Percentiles rank a stretch among this genome's conserved stretches.
Conservation (phyloP, 2,113 vertebrate genomes). For the Mystacornis crossleyi region DNA sequence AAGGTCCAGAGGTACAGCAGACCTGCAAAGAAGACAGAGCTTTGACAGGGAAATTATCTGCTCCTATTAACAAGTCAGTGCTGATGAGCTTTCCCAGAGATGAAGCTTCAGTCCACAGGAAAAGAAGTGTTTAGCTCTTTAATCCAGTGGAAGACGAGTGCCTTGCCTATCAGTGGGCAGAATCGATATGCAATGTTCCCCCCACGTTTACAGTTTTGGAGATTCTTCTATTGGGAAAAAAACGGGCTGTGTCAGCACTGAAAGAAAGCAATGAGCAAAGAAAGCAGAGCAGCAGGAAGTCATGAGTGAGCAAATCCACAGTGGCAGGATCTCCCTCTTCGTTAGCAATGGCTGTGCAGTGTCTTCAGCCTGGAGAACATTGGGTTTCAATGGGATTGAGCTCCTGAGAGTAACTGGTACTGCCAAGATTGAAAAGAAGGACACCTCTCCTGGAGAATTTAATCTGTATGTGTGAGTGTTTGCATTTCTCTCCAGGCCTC, state of each 20-base stretch:
- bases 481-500: not conserved
- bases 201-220: fast-evolving
- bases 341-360: not conserved
- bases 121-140: not conserved
- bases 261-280: not conserved
- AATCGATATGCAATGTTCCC: fast-evolving
- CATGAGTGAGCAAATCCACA: not conserved
- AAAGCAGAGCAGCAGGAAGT: not conserved
- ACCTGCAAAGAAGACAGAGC: not conserved
- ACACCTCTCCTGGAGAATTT: not conserved
- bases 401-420: not conserved
- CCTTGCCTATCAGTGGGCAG: not conserved
- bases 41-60: not conserved
- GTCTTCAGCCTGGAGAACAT: not conserved
- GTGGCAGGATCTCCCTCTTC: not conserved
- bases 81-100: not conserved
- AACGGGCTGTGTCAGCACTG: not conserved
- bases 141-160: not conserved
- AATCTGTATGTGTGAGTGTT: not conserved
- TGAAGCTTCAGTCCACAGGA: not conserved
- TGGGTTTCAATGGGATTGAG: not conserved
- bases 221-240: not conserved
- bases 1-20: not conserved
- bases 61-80: not conserved
- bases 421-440: not conserved